Percentiles rank a stretch among this genome's conserved stretches.
Conservation (phyloP, 2,888 invertebrate genomes). For the Abrostola tripartita region DNA sequence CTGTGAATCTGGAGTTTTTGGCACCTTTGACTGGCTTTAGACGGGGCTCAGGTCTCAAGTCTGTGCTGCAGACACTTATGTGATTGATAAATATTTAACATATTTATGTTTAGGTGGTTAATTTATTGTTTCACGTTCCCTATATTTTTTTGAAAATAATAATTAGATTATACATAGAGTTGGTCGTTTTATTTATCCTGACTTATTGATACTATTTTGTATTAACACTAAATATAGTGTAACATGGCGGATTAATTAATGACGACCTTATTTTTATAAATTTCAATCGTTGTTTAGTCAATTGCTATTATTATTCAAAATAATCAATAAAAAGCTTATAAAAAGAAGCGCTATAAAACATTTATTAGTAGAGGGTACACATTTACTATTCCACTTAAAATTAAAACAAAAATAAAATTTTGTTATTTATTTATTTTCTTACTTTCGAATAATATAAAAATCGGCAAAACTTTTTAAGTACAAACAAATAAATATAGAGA, state of each 20-base stretch:
- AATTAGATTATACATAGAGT: constrained; percentile 78
- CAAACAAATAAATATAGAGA: constrained; percentile 78
- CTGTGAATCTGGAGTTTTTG: constrained; percentile 23
- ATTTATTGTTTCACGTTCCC: constrained; percentile 83
- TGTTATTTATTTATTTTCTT: constrained; percentile 56
- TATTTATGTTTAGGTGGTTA: constrained; percentile 78
- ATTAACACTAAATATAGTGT: too few relatives aligned
- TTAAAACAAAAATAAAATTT: constrained; percentile 48
- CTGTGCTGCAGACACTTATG: constrained; percentile 60
- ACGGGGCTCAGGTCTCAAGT: constrained; percentile 46
- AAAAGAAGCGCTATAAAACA: background rate
- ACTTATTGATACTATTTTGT: background rate
- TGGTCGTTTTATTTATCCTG: constrained; percentile 62
- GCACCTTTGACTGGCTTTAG: constrained; percentile 37
- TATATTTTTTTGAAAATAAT: constrained; percentile 82
- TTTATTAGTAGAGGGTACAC: background rate
- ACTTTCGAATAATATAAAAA: constrained; percentile 66
- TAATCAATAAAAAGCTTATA: too few relatives aligned
- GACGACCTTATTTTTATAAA: too few relatives aligned
- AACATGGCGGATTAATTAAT: too few relatives aligned
- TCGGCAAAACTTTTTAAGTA: constrained; percentile 78
- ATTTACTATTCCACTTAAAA: constrained; percentile 9
- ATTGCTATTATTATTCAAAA: too few relatives aligned
- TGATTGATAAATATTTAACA: constrained; percentile 73
- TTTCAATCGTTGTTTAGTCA: too few relatives aligned